phyloP scores from a whole-genome alignment of 2,797 vertebrate genomes.

The Gymnothorax javanicus region DNA sequence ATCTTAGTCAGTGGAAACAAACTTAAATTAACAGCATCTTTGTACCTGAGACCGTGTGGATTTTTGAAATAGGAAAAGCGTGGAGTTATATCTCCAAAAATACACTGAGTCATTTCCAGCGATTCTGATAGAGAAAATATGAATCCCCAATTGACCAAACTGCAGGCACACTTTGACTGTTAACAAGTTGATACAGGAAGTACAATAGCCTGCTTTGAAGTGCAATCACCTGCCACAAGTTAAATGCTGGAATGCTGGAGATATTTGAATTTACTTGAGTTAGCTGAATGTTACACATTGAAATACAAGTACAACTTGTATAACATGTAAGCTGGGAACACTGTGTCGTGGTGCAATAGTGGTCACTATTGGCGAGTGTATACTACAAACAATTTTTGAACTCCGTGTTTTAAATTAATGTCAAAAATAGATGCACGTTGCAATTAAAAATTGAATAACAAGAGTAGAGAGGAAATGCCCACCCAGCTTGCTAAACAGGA shows the following conservation, averaged over 20 bases:
- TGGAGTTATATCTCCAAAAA: neutral
- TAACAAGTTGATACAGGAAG: slow-evolving; percentile 17
- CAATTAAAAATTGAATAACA: neutral
- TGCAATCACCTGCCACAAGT: too few species aligned
- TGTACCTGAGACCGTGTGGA: neutral
- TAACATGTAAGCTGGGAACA: slow-evolving; percentile 12
- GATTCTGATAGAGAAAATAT: neutral
- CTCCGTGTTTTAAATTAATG: neutral
- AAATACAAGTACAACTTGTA: neutral
- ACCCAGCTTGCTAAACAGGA: slow-evolving; percentile 8
- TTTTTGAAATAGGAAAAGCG: neutral
- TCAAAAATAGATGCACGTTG: neutral
- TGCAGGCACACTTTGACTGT: slow-evolving; percentile 6
- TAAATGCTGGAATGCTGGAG: neutral
- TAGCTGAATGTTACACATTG: slow-evolving; percentile 10
- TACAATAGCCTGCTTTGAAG: neutral
- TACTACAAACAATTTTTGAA: neutral
- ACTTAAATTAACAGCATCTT: neutral
- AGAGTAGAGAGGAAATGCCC: neutral
- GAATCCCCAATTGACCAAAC: neutral
- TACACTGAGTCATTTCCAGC: too few species aligned
- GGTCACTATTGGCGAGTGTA: neutral
- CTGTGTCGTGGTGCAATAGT: neutral
- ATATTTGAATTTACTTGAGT: neutral
- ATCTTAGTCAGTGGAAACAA: neutral